These are phyloP conservation scores for Cyprinodon tularosa DNA, from an alignment of 2,113 vertebrate species.

Conservation along the genomic window DNA sequence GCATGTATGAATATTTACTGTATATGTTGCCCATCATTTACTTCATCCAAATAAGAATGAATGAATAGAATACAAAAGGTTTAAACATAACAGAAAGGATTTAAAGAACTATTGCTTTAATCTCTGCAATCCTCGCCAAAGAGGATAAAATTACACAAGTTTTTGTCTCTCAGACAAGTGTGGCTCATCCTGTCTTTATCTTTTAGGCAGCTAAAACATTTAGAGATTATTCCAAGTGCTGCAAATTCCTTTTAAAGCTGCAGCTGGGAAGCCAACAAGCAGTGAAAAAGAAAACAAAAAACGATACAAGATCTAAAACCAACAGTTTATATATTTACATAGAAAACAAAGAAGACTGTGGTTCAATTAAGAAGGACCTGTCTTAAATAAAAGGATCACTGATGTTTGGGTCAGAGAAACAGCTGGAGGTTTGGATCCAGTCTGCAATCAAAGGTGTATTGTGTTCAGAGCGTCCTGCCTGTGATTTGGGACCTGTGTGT, in stretches of 20 bases:
- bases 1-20: no score
- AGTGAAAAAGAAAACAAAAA: not conserved
- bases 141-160: not conserved
- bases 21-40: no score
- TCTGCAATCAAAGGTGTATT: not conserved
- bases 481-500: conserved; percentile 7
- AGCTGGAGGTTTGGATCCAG: not conserved
- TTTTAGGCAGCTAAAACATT: not conserved
- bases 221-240: not conserved
- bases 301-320: not conserved
- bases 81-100: no score
- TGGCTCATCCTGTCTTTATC: not conserved
- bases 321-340: not conserved
- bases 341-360: no score
- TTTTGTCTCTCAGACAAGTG: not conserved
- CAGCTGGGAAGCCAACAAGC: not conserved
- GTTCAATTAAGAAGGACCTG: not conserved
- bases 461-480: not conserved
- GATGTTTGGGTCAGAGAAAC: not conserved
- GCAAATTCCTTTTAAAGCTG: not conserved
- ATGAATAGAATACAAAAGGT: no score
- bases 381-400: not conserved
- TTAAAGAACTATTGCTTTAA: no score
- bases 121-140: no score
- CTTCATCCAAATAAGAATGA: no score